phyloP scores from a whole-genome alignment of 2,113 vertebrate species.

The Xiphias gladius region DNA sequence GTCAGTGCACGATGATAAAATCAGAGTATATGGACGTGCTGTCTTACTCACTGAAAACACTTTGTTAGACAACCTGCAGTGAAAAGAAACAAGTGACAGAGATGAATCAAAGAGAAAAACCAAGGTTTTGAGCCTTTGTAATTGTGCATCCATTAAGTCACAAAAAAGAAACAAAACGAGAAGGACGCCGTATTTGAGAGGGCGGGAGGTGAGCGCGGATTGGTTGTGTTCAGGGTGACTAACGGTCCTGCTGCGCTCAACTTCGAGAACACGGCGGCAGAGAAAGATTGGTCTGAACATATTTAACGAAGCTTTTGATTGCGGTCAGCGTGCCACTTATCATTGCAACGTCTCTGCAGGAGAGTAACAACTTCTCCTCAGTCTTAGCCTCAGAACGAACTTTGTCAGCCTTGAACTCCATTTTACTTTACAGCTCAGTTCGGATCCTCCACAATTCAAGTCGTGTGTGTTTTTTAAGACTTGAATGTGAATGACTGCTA shows the following conservation, averaged over 20 bases:
- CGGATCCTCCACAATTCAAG: not conserved
- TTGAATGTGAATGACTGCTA: not conserved
- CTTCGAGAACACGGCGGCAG: slow-evolving; percentile 15
- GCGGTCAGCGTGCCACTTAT: slow-evolving; percentile 40
- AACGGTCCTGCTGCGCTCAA: slow-evolving; percentile 17
- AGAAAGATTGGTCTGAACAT: slow-evolving; percentile 44
- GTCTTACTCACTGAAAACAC: no score
- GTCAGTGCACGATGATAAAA: no score
- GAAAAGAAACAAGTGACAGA: no score
- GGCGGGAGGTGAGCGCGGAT: not conserved
- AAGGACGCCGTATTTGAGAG: not conserved
- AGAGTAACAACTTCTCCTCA: no score
- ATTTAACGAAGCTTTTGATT: slow-evolving; percentile 60
- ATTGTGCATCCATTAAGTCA: slow-evolving; percentile 2
- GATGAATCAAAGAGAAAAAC: not conserved
- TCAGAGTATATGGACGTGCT: no score
- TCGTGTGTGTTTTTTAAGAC: not conserved
- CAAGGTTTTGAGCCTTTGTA: not conserved
- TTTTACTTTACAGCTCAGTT: not conserved
- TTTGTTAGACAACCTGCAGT: no score
- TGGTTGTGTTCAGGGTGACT: not conserved
- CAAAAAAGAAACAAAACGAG: not conserved
- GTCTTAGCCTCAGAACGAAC: not conserved
- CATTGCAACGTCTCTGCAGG: slow-evolving; percentile 4
- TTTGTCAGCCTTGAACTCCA: slow-evolving; percentile 2